phyloP scores from a whole-genome alignment of 2,113 vertebrate species.

The Trinectes maculatus region DNA sequence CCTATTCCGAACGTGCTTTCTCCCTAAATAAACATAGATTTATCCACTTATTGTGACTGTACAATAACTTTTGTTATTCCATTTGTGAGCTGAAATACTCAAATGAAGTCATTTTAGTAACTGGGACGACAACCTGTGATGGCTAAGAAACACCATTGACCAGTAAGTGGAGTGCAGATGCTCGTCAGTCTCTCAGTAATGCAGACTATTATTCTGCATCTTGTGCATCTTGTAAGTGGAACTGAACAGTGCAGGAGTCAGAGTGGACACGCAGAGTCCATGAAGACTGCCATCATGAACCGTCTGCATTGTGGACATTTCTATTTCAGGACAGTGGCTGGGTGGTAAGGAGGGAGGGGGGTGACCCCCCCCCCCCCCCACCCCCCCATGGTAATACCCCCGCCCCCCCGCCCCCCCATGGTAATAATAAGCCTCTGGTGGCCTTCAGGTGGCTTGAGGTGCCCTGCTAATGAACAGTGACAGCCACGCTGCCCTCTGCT shows the following conservation, averaged over 20 bases:
- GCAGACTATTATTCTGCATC: too few species aligned
- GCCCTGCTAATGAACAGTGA: slow-evolving; percentile 73
- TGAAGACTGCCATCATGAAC: not conserved
- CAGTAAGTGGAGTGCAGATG: slow-evolving; percentile 28
- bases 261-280: too few species aligned
- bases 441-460: slow-evolving; percentile 51
- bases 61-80: not conserved
- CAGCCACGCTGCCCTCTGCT: slow-evolving; percentile 66
- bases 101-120: slow-evolving; percentile 23
- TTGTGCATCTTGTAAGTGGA: too few species aligned
- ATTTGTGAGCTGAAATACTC: not conserved
- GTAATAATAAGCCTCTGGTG: slow-evolving; percentile 58
- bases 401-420: too few species aligned
- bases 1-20: not conserved
- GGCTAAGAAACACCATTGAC: slow-evolving; percentile 29
- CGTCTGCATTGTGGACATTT: slow-evolving; percentile 11
- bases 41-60: too few species aligned
- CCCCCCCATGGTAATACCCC: too few species aligned
- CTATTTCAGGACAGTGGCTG: slow-evolving; percentile 32
- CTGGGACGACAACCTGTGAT: slow-evolving; percentile 15
- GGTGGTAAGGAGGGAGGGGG: too few species aligned
- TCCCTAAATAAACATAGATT: not conserved
- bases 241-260: too few species aligned
- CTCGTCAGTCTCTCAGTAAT: not conserved
- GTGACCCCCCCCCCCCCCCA: too few species aligned